phyloP scores from a whole-genome alignment of 2,888 invertebrate species.

The Chrysolina oricalcia region DNA sequence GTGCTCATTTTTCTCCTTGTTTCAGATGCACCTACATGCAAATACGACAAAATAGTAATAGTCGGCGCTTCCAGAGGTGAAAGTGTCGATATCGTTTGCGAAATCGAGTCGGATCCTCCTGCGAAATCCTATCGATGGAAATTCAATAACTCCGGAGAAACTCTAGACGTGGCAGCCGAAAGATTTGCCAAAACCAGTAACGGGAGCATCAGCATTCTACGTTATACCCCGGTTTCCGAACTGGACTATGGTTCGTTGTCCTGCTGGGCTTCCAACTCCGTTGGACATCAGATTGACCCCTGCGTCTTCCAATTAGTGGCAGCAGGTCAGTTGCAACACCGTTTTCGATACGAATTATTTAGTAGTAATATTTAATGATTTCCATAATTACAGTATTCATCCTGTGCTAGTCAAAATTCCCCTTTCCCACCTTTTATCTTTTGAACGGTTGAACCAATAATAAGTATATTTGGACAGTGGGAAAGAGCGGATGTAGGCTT shows the following conservation, averaged over 20 bases:
- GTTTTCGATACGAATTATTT: too few relatives aligned
- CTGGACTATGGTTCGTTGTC: slow-evolving; percentile 92
- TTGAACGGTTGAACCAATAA: too few relatives aligned
- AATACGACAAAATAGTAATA: slow-evolving; percentile 82
- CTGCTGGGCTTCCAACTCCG: slow-evolving; percentile 89
- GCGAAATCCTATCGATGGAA: slow-evolving; percentile 94
- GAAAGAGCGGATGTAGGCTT: too few relatives aligned
- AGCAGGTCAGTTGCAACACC: slow-evolving; percentile 78
- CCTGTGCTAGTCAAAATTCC: too few relatives aligned
- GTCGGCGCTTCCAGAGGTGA: slow-evolving; percentile 93
- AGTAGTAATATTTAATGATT: too few relatives aligned
- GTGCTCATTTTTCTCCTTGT: slow-evolving; percentile 28
- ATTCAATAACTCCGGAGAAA: slow-evolving; percentile 95
- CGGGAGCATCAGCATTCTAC: slow-evolving; percentile 82
- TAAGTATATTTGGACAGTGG: too few relatives aligned
- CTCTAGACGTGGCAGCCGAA: slow-evolving; percentile 86
- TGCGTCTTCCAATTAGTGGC: slow-evolving; percentile 92
- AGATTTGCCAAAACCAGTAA: slow-evolving; percentile 82
- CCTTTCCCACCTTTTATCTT: too few relatives aligned
- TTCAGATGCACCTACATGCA: slow-evolving; percentile 89
- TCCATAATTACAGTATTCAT: background rate
- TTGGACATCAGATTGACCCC: slow-evolving; percentile 87
- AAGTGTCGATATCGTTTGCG: slow-evolving; percentile 89
- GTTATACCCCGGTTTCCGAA: slow-evolving; percentile 77
- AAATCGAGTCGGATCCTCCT: slow-evolving; percentile 93